These are phyloP conservation scores for Drosophila formosana DNA, from an alignment of 2,888 invertebrate genomes.

Conservation along the genomic window DNA sequence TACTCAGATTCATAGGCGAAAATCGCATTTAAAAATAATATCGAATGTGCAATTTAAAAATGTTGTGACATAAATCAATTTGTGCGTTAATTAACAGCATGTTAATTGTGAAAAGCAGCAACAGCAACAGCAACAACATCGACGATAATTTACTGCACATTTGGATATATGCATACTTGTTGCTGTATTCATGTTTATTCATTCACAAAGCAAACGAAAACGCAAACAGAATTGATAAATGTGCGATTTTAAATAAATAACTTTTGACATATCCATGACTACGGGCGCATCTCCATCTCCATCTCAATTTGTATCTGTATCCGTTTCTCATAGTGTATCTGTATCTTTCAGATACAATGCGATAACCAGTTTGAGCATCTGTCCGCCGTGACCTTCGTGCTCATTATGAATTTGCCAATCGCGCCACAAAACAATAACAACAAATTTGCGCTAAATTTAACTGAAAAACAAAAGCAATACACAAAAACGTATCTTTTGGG, in stretches of 20 bases:
- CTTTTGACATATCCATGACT: conserved; percentile 47
- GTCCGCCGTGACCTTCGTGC: conserved; percentile 65
- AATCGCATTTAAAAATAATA: conserved; percentile 54
- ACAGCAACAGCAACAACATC: conserved; percentile 10
- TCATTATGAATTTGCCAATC: conserved; percentile 59
- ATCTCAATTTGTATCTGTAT: conserved; percentile 26
- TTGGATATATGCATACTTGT: conserved; percentile 1
- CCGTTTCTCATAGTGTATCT: neutral
- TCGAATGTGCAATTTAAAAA: conserved; percentile 59
- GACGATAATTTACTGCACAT: conserved; percentile 53
- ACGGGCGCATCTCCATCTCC: conserved; percentile 25
- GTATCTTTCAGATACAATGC: conserved; percentile 44
- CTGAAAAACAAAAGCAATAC: conserved; percentile 2
- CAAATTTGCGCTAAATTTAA: conserved; percentile 45
- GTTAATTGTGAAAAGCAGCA: conserved; percentile 58
- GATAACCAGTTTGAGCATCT: conserved; percentile 47
- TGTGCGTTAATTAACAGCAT: conserved; percentile 71
- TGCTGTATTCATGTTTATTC: conserved; percentile 52
- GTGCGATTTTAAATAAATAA: conserved; percentile 60
- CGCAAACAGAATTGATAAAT: conserved; percentile 61
- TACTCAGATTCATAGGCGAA: conserved; percentile 24
- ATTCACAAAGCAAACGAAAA: conserved; percentile 38
- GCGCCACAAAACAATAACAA: conserved; percentile 15
- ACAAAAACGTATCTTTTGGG: conserved; percentile 21
- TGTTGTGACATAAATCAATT: conserved; percentile 70